A percentile compares a stretch with the other conserved stretches of the same genome.
Conservation (phyloP, 1,140 invertebrate species). For the Eriosoma lanigerum region DNA sequence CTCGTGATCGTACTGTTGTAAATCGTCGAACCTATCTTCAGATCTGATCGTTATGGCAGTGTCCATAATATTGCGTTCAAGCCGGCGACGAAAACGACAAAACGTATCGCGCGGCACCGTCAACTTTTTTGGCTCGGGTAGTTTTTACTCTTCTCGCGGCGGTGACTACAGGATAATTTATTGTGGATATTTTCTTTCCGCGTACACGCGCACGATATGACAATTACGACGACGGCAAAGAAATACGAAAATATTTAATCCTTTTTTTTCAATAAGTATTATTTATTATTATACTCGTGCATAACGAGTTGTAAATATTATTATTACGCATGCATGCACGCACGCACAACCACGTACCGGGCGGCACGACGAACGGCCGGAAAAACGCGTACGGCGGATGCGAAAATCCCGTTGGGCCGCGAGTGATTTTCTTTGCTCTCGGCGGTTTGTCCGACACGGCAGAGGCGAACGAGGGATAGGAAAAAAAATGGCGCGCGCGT, state of each 20-base stretch:
- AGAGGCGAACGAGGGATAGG: conserved; percentile 4
- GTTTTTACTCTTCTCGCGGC: no score
- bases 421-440: background rate
- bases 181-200: no score
- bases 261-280: no score
- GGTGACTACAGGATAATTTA: no score
- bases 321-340: background rate
- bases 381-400: background rate
- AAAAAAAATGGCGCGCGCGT: conserved; percentile 37
- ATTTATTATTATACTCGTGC: no score
- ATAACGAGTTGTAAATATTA: no score
- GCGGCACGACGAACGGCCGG: conserved; percentile 47
- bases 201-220: no score
- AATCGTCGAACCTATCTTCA: conserved; percentile 40
- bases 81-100: background rate
- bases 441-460: background rate
- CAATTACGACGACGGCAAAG: no score
- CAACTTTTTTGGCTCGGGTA: background rate
- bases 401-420: background rate
- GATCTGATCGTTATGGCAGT: conserved; percentile 42
- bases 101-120: background rate
- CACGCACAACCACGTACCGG: background rate
- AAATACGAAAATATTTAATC: background rate
- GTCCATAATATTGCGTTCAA: conserved; percentile 21
- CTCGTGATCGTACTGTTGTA: conserved; percentile 46